These are phyloP conservation scores for Agelastica alni DNA, from an alignment of 2,888 invertebrate genomes.

Conservation along the genomic window DNA sequence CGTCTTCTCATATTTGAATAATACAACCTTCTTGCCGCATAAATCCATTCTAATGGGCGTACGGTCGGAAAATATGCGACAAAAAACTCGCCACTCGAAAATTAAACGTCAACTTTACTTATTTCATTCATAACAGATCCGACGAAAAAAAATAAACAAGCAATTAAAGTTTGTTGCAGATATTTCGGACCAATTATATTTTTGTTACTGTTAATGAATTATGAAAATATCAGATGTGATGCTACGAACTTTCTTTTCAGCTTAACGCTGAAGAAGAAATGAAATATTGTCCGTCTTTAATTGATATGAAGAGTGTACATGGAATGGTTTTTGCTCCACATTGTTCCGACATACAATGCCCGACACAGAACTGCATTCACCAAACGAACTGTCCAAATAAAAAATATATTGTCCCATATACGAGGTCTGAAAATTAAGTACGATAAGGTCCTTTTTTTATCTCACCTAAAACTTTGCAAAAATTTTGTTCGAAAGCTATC, in stretches of 20 bases:
- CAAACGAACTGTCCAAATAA: no score
- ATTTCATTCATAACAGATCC: conserved; percentile 39
- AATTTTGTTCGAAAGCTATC: no score
- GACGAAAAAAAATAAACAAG: conserved; percentile 37
- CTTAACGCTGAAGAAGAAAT: conserved; percentile 26
- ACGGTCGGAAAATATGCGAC: conserved; percentile 33
- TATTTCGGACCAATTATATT: conserved; percentile 43
- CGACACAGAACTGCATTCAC: neutral
- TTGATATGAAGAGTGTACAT: conserved; percentile 31
- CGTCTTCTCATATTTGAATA: conserved; percentile 38
- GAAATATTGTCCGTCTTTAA: conserved; percentile 27
- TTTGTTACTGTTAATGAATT: conserved; percentile 39
- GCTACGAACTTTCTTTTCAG: conserved; percentile 37
- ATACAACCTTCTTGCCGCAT: conserved; percentile 40
- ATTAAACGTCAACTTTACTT: conserved; percentile 27
- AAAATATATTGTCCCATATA: no score
- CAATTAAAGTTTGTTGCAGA: conserved; percentile 43
- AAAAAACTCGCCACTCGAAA: conserved; percentile 29
- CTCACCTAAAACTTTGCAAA: no score
- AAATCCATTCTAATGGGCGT: conserved; percentile 41
- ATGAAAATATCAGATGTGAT: conserved; percentile 40
- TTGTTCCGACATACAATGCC: conserved; percentile 7
- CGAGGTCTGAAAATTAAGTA: no score
- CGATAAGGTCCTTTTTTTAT: no score
- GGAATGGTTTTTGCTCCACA: conserved; percentile 9